phyloP scores from a whole-genome alignment of 2,113 vertebrate species.

The Engystomops pustulosus region DNA sequence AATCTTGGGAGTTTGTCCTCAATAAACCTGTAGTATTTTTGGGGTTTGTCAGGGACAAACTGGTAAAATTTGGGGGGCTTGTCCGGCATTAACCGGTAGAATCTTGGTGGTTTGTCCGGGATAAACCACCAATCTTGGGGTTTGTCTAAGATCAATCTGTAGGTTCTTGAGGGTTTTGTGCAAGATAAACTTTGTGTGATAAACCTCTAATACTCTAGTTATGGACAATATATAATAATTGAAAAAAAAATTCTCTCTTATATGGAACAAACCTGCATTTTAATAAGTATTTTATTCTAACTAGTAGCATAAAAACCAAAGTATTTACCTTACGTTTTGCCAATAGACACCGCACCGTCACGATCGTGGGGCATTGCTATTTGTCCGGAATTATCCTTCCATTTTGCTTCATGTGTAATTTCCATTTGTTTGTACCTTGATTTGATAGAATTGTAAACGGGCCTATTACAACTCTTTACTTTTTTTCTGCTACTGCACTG shows the following conservation, averaged over 20 bases:
- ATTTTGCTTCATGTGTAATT: neutral
- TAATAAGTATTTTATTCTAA: neutral
- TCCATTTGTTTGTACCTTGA: neutral
- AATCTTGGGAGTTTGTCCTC: neutral
- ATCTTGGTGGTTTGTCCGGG: neutral
- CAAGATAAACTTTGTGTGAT: too few relatives aligned
- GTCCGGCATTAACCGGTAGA: too few relatives aligned
- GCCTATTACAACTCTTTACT: conserved; percentile 31
- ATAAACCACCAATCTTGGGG: neutral
- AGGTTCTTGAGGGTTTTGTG: too few relatives aligned
- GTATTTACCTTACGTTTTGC: neutral
- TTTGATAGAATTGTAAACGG: conserved; percentile 17
- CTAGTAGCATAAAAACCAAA: neutral
- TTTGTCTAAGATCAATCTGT: too few relatives aligned
- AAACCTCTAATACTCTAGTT: too few relatives aligned
- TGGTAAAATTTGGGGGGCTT: too few relatives aligned
- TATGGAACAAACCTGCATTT: neutral
- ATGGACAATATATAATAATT: too few relatives aligned
- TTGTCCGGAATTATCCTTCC: neutral
- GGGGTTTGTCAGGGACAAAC: too few relatives aligned
- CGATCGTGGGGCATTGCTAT: neutral
- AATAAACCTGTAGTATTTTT: neutral
- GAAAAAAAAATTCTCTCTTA: conserved; percentile 17
- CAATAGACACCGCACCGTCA: neutral
- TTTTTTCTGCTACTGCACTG: conserved; percentile 62